Conservation (phyloP, 2,797 vertebrate species). For the Lerista edwardsae region DNA sequence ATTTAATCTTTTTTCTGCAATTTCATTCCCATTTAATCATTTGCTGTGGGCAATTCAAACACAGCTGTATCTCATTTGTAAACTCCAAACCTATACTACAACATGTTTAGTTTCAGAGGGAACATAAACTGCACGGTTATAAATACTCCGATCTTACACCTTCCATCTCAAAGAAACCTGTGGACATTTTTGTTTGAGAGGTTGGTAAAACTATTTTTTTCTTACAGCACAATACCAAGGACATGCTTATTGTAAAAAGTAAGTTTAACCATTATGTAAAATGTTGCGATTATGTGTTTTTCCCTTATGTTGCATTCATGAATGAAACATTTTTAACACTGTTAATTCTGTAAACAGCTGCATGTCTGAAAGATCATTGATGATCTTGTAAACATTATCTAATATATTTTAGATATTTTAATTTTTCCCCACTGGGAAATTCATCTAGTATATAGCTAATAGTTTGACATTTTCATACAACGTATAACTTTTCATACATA, state of each 20-base stretch:
- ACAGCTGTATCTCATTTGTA: conserved; percentile 77
- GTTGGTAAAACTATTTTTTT: conserved; percentile 77
- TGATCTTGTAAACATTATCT: conserved; percentile 84
- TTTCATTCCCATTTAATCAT: conserved; percentile 74
- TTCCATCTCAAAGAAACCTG: conserved; percentile 77
- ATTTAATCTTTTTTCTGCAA: conserved; percentile 78
- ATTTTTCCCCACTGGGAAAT: conserved; percentile 82
- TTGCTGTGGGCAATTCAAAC: conserved; percentile 75
- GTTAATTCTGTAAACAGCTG: conserved; percentile 88
- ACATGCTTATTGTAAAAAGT: conserved; percentile 81
- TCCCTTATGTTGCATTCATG: conserved; percentile 77
- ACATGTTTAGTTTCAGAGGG: conserved; percentile 74
- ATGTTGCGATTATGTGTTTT: conserved; percentile 75
- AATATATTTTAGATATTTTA: conserved; percentile 88
- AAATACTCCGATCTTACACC: conserved; percentile 70
- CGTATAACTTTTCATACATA: conserved; percentile 89
- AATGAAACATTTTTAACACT: conserved; percentile 81
- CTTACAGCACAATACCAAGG: conserved; percentile 83
- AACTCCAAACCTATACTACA: conserved; percentile 74
- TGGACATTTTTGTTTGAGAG: conserved; percentile 76
- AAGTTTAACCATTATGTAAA: conserved; percentile 77
- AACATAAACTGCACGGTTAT: conserved; percentile 77
- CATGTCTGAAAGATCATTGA: conserved; percentile 87
- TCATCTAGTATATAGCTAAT: conserved; percentile 82
- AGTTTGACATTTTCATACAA: conserved; percentile 85